Conservation (phyloP, 1,140 invertebrate genomes). For the Cardiocondyla obscurior region DNA sequence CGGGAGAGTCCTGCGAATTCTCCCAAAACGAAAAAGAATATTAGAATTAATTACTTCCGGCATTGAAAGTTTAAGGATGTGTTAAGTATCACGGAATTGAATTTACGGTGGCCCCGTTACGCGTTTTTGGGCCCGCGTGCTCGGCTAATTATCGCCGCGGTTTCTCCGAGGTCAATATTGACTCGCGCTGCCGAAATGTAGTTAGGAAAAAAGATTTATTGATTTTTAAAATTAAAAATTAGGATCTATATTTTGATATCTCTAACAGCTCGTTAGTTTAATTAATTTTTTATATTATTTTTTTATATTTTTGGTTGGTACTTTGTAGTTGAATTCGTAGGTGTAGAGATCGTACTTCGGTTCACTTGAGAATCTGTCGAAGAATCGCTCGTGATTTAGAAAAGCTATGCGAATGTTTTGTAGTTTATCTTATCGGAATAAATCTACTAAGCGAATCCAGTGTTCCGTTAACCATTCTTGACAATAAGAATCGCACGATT, state of each 20-base stretch:
- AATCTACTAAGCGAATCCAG: slow-evolving; percentile 10
- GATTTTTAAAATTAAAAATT: too few species aligned
- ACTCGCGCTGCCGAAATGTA: background rate
- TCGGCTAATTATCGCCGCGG: slow-evolving; percentile 13
- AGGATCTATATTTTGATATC: too few species aligned
- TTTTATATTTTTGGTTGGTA: too few species aligned
- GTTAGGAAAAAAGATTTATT: too few species aligned
- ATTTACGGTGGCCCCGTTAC: background rate
- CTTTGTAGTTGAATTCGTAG: background rate
- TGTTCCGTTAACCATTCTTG: slow-evolving; percentile 43
- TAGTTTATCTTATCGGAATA: background rate
- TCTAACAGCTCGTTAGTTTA: too few species aligned
- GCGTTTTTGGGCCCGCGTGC: background rate
- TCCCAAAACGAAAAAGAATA: background rate
- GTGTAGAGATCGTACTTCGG: background rate
- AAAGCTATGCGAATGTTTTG: background rate
- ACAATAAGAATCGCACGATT: slow-evolving; percentile 26
- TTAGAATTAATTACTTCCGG: background rate
- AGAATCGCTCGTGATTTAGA: background rate
- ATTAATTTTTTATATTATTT: too few species aligned
- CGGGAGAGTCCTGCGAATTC: background rate
- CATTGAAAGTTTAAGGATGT: background rate
- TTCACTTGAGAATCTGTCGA: too few species aligned
- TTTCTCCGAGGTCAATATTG: slow-evolving; percentile 17
- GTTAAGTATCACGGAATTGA: slow-evolving; percentile 3